Evolutionary conservation across 2,888 invertebrate species (phyloP), one percentile per base, ranked within the genome.

Genomic region (Xestobium rufovillosum): DNA sequence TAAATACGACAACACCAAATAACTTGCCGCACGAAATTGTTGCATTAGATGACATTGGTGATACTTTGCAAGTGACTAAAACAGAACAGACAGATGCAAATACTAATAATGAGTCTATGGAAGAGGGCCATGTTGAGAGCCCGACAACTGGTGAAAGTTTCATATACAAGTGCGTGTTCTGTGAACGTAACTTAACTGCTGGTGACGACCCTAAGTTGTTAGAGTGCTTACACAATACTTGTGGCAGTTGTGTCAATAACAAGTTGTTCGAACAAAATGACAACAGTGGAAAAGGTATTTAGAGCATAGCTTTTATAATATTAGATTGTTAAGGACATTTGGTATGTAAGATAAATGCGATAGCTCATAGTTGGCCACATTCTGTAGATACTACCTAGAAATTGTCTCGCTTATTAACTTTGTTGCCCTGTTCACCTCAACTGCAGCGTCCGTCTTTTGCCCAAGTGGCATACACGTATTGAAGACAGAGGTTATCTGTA

Each of bases 141-240:
- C 64, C 64, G 4, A 61, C 65, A 16, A 64, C 65, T 8, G 59
- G 57, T 12, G 61, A 61, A 38, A 53, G 47, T 34, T 60, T 52
- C 47, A 54, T 57, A 29, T 65, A 60, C 38, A 66, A 65, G 47
- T 67, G 67, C 48, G 56, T 63, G 29, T 67, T 65, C 52, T 67
- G 67, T 51, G 64, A 64, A 36, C 69, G 71, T 52, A 52, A 65
- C 27, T 64, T 81, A 32, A 68, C 68, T 26, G 61, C 67, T 23
- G 68, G 63, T 26, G 78, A 79, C 55, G 71, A 74, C 30, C 87
- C 90, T 19, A 88, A 87, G 68, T 71, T 91, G 41, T 69, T 92
- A 57, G 88, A 88, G 66, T 92, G 91, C 62, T 72, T 92, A 49
- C 91, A 92, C 65, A 83, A 88, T 34, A 79, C 84, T 41, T 92